A percentile compares a stretch with the other conserved stretches of the same genome.
phyloP scores from a whole-genome alignment of 2,113 vertebrate species.

The Gnathonemus echidnorhynchus region DNA sequence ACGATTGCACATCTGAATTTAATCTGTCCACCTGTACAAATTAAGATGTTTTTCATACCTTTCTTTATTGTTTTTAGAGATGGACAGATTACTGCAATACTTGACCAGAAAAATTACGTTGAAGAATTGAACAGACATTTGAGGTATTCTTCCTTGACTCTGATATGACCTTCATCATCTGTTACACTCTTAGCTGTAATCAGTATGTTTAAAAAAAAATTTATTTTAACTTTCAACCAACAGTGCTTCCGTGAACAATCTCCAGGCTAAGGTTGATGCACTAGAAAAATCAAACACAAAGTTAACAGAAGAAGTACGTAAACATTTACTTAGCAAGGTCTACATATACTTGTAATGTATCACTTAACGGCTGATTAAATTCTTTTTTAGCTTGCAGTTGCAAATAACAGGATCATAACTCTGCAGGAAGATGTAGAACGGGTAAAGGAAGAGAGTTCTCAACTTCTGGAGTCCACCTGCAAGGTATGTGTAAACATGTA shows the following conservation, averaged over 20 bases:
- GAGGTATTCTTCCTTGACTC: slow-evolving; percentile 59
- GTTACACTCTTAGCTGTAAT: not conserved
- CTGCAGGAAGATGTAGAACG: slow-evolving; percentile 94
- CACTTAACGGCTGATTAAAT: not conserved
- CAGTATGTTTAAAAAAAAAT: not conserved
- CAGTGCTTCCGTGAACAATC: slow-evolving; percentile 94
- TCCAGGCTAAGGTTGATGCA: slow-evolving; percentile 93
- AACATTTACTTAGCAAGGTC: not conserved
- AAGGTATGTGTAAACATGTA: slow-evolving; percentile 61
- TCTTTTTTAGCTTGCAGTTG: slow-evolving; percentile 79
- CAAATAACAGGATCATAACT: slow-evolving; percentile 96
- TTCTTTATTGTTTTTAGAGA: slow-evolving; percentile 55
- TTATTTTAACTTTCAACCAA: slow-evolving; percentile 16
- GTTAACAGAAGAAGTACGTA: slow-evolving; percentile 86
- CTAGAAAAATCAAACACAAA: slow-evolving; percentile 98
- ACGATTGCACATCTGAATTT: not conserved
- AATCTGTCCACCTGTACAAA: not conserved
- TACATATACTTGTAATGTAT: not conserved
- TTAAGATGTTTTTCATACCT: not conserved
- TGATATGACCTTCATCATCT: not conserved
- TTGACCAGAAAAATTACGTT: slow-evolving; percentile 99
- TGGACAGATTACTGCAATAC: slow-evolving; percentile 94
- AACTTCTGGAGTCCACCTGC: slow-evolving; percentile 77
- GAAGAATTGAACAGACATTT: slow-evolving; percentile 97
- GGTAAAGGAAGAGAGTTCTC: slow-evolving; percentile 89